Conservation (phyloP, 2,113 vertebrate genomes). For the Cyphotilapia sp. region DNA sequence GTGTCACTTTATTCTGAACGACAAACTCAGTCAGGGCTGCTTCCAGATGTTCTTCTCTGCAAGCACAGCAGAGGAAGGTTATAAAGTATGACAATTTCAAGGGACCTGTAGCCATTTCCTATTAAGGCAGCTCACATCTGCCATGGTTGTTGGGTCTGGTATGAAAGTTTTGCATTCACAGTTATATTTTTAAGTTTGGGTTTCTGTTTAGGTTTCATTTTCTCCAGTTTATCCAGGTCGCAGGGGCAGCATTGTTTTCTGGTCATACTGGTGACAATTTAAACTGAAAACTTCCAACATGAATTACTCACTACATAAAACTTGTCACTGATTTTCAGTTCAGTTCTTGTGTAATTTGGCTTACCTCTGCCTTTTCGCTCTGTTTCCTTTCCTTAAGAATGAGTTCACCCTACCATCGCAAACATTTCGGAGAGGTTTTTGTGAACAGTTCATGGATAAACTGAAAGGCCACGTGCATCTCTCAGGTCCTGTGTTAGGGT, state of each 20-base stretch:
- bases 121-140: background rate
- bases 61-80: background rate
- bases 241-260: background rate
- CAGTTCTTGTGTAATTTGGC: background rate
- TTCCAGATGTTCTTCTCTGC: background rate
- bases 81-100: background rate
- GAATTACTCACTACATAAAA: background rate
- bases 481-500: background rate
- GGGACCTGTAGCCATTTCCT: background rate
- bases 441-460: background rate
- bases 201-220: background rate
- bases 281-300: rapidly evolving
- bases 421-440: background rate
- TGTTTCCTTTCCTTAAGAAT: background rate
- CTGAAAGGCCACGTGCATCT: background rate
- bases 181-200: background rate
- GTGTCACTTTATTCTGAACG: background rate
- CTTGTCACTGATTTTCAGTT: background rate
- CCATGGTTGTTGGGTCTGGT: background rate
- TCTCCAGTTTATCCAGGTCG: background rate
- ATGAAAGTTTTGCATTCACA: background rate
- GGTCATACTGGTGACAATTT: background rate
- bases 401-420: background rate
- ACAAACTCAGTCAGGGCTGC: background rate
- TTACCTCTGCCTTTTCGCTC: rapidly evolving